A percentile compares a stretch with the other conserved stretches of the same genome.
Evolutionary conservation across 92 coral and sea anemone genomes (phyloP).

Genomic region (Actinernus sp.): DNA sequence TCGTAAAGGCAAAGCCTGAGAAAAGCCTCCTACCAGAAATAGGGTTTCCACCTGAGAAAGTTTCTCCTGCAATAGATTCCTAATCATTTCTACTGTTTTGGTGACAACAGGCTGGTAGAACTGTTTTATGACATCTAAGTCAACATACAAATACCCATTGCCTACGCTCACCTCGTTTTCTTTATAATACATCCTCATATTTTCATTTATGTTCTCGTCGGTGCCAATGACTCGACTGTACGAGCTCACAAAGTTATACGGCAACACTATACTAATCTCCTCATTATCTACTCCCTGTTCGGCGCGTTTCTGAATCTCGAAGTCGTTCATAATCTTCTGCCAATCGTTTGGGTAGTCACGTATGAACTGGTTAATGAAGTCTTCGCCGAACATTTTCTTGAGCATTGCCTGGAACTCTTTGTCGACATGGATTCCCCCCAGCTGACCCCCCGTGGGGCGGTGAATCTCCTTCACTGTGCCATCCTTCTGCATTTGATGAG

Average conservation of each 20-base stretch:
- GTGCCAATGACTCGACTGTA: slow-evolving; percentile 23
- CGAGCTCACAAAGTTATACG: slow-evolving; percentile 29
- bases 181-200: slow-evolving; percentile 17
- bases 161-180: slow-evolving; percentile 54
- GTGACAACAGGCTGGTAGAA: slow-evolving; percentile 61
- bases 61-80: slow-evolving; percentile 19
- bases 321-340: slow-evolving; percentile 66
- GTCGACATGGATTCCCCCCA: slow-evolving; percentile 63
- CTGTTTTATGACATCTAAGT: slow-evolving; percentile 35
- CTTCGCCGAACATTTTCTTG: slow-evolving; percentile 46
- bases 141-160: slow-evolving; percentile 58
- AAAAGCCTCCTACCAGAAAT: slow-evolving; percentile 76
- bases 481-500: slow-evolving; percentile 51
- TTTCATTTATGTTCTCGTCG: slow-evolving; percentile 34
- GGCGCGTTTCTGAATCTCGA: slow-evolving; percentile 69
- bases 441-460: slow-evolving; percentile 59
- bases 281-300: slow-evolving; percentile 53
- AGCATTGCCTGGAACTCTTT: slow-evolving; percentile 52
- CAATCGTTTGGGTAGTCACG: slow-evolving; percentile 52
- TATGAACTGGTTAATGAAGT: slow-evolving; percentile 29
- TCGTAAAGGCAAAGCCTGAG: slow-evolving; percentile 60
- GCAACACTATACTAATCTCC: slow-evolving; percentile 54
- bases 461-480: slow-evolving; percentile 60
- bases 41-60: slow-evolving; percentile 35
- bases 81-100: slow-evolving; percentile 56